phyloP scores from a whole-genome alignment of 2,888 invertebrate species.

The Ypsolopha sequella region DNA sequence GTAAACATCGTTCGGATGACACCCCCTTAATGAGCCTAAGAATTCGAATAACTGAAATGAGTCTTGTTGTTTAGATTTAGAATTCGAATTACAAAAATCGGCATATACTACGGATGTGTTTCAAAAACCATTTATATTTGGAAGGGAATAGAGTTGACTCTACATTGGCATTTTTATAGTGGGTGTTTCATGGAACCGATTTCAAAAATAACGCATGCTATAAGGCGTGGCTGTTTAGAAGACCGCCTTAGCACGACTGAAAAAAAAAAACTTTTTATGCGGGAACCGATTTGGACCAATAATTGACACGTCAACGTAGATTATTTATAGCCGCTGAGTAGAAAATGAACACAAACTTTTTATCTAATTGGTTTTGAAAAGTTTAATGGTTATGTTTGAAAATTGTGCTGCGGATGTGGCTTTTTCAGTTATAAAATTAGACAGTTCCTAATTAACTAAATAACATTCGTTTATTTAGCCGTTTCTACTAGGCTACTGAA shows the following conservation, averaged over 20 bases:
- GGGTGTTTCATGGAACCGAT: slow-evolving; percentile 35
- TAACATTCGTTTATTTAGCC: too few species aligned
- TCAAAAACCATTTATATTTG: neutral
- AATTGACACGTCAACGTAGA: slow-evolving; percentile 62
- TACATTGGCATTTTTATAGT: slow-evolving; percentile 16
- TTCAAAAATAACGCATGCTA: slow-evolving; percentile 20
- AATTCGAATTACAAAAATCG: too few species aligned
- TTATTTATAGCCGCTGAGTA: slow-evolving; percentile 52
- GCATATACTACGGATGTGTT: neutral
- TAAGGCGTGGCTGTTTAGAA: slow-evolving; percentile 40
- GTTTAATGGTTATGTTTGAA: slow-evolving; percentile 35
- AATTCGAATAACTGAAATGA: too few species aligned
- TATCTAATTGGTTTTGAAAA: slow-evolving; percentile 60
- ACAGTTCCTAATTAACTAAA: slow-evolving; percentile 1
- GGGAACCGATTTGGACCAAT: slow-evolving; percentile 51
- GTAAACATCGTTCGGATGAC: slow-evolving; percentile 23
- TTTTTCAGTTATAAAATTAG: slow-evolving; percentile 22
- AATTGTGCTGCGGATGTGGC: slow-evolving; percentile 32
- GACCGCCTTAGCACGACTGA: slow-evolving; percentile 22
- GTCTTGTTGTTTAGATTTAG: too few species aligned
- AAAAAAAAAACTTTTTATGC: slow-evolving; percentile 10
- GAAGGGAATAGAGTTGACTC: slow-evolving; percentile 14
- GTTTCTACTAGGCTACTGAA: too few species aligned
- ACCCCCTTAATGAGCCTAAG: slow-evolving; percentile 22
- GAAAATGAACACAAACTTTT: slow-evolving; percentile 56